Evolutionary conservation across 1,140 invertebrate species (phyloP).

Genomic region (Cylas formicarius): DNA sequence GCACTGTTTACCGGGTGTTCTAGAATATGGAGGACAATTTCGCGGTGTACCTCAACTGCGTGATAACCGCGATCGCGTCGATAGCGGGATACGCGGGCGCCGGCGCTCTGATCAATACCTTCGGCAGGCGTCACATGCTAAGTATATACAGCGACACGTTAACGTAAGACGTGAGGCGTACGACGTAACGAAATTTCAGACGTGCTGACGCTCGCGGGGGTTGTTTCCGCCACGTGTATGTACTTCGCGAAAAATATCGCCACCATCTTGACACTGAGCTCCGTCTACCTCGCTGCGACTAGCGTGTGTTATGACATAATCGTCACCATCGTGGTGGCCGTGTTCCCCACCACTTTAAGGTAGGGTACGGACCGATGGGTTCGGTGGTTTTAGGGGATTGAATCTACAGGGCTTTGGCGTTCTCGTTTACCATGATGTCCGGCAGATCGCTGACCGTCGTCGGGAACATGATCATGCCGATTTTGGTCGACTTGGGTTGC

Average conservation of each 20-base stretch:
- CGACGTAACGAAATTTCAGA: no score
- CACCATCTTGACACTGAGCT: constrained; percentile 15
- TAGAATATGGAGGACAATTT: constrained; percentile 25
- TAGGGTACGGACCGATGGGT: constrained; percentile 5
- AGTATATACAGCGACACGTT: constrained; percentile 10
- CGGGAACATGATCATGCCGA: constrained; percentile 25
- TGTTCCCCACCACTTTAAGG: constrained; percentile 31
- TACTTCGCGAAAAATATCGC: constrained; percentile 19
- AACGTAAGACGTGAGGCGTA: no score
- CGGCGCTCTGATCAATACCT: constrained; percentile 21
- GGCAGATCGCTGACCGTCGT: constrained; percentile 20
- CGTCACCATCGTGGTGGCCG: constrained; percentile 21
- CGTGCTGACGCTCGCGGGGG: constrained; percentile 1
- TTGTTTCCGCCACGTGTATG: background rate
- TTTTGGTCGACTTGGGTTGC: constrained; percentile 21
- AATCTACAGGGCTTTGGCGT: constrained; percentile 22
- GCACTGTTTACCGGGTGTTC: constrained; percentile 5
- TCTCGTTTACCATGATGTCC: constrained; percentile 17
- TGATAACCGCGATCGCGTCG: constrained; percentile 17
- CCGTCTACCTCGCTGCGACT: constrained; percentile 10
- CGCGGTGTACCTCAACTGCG: constrained; percentile 26
- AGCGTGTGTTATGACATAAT: constrained; percentile 19
- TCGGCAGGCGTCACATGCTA: constrained; percentile 23
- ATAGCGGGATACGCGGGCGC: constrained; percentile 16
- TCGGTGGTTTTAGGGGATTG: background rate